Conservation (phyloP, 2,888 invertebrate genomes). For the Andrena hattorfiana region DNA sequence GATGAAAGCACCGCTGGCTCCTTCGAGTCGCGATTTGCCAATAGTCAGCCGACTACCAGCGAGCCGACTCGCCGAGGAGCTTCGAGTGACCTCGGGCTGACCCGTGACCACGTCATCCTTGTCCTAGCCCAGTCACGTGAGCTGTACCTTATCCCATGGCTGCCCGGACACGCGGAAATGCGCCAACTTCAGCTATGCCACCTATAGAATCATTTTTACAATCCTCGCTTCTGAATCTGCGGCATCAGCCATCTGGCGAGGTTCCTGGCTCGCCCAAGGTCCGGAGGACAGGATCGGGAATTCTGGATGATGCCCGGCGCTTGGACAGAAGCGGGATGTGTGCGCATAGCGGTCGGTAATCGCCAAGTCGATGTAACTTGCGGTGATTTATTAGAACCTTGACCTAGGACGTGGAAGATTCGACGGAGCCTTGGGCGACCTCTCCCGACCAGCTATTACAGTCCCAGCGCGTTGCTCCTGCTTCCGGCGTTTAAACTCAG, state of each 20-base stretch:
- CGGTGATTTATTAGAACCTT: constrained; percentile 44
- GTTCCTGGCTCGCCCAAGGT: not conserved
- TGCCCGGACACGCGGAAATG: constrained; percentile 50
- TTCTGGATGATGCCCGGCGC: not conserved
- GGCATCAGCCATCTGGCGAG: not conserved
- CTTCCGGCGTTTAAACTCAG: constrained; percentile 69
- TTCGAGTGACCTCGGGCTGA: constrained; percentile 49
- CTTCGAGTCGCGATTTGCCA: constrained; percentile 63
- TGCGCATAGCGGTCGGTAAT: no score
- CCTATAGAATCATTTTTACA: not conserved
- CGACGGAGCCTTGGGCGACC: constrained; percentile 10
- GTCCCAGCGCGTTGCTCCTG: constrained; percentile 59
- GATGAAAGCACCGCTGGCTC: constrained; percentile 40
- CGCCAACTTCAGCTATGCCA: constrained; percentile 1
- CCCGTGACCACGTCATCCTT: constrained; percentile 66
- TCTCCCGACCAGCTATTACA: constrained; percentile 23
- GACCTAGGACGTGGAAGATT: constrained; percentile 43
- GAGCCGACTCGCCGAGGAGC: constrained; percentile 16
- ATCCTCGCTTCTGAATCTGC: not conserved
- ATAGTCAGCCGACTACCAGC: constrained; percentile 45
- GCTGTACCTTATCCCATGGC: constrained; percentile 34
- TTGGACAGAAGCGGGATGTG: no score
- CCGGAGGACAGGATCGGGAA: not conserved
- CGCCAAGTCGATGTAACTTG: not conserved
- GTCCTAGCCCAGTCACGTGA: constrained; percentile 61